Evolutionary conservation across 2,113 vertebrate species (phyloP), one percentile per base, ranked within the genome.

Genomic region (Camelus dromedarius): DNA sequence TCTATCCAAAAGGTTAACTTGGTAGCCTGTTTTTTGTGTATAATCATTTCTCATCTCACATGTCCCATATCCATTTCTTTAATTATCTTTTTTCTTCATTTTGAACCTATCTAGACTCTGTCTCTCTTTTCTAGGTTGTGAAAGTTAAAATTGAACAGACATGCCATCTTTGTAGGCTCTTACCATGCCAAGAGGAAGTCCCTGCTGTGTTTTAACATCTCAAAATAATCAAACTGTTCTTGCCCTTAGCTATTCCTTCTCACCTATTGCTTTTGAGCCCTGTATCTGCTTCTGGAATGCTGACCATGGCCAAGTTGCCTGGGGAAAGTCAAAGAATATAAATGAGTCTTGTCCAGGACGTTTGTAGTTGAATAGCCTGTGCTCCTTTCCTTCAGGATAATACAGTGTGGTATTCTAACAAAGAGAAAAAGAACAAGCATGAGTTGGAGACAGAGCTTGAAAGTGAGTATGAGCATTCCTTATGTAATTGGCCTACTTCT

Each of bases 401-500:
- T 77, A 88, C 20, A 91, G 13, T 94, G n/a, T 60, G 28, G 5
- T 96, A 52, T 92, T 28, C 67, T 93, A 93, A 75, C 50, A 89
- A 84, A 77, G 46, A 91, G 62, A 42, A 81, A 88, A 73, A 89
- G 28, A 77, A n/a, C 76, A 77, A 88, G 18, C 1, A 0, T 89
- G 77, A 95, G 50, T 85, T 48, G 24, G 42, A 77, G 58, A 93
- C 42, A 94, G 94, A 95, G 5, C 22, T 83, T 64, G 46, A 76
- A 62, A 81, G 22, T 70, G 13, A 96, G 42, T 67, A 24, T 9
- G 19, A 97, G 15, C 35, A 80, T 92, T 93, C 22, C 32, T 87
- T 70, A 89, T 80, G 38, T 85, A 95, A 93, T 60, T 94, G 92
- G 16, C 85, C 82, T 95, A 83, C 62, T 97, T 97, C 67, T 84